Evolutionary conservation across 2,888 invertebrate species (phyloP), one percentile per base, ranked within the genome.

Genomic region (Mantis religiosa): DNA sequence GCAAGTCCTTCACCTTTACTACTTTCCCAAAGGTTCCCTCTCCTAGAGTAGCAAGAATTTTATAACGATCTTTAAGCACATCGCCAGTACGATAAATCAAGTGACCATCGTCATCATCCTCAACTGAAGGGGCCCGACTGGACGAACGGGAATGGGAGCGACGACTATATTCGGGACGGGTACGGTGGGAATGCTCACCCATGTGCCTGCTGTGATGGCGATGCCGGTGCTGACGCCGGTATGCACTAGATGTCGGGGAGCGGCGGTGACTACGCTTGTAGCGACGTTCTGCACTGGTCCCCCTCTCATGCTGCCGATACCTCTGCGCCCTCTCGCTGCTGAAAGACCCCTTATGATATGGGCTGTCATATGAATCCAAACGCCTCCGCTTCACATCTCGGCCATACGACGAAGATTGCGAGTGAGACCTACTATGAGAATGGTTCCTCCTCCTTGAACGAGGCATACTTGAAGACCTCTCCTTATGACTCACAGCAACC

Each of bases 11-110:
- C 94, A 99, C 99, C 96, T 99, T 98, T 93, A 99, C 99, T 93
- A 99, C 99, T 96, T 99, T 99, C 94, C 99, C 99, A 96, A 99
- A 99, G 92, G 99, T 99, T 93, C 99, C 99, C 95, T 99, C 99
- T 92, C 99, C 99, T 93, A 99, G 97, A 92, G 99, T 99, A 94
- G 97, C 96, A 95, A 98, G 96, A 95, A 99, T 97, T 96, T 98
- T 98, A 97, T 99, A 99, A 98, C 99, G 97, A 96, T 98, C 97
- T 96, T 98, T 98, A 95, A 99, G 98, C 95, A 98, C 96, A 96
- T 99, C 99, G 95, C 99, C 99, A 95, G 97, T 96, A 95, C 97
- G 97, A 97, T 99, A 99, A 95, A 99, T 97, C 95, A 99, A 98
- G 95, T 99, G 99, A 95, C 99, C 99, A 95, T 99, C 99, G 95